Percentiles rank a stretch among this genome's conserved stretches.
phyloP scores from a whole-genome alignment of 1,140 invertebrate species.

The Neomicropteryx cornuta region DNA sequence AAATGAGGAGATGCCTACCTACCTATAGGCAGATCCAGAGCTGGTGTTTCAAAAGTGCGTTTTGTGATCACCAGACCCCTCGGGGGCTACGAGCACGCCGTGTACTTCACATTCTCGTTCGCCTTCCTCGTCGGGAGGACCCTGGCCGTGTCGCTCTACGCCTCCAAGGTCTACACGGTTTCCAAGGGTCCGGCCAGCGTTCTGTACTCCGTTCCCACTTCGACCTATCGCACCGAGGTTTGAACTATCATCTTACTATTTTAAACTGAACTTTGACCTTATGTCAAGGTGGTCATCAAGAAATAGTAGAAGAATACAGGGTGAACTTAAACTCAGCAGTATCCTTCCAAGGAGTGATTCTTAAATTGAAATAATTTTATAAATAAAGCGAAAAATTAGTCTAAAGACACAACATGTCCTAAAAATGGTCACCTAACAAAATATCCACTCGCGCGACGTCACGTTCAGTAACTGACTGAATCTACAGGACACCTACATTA shows the following conservation, averaged over 20 bases:
- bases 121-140: slow-evolving; percentile 41
- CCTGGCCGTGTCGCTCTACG: slow-evolving; percentile 39
- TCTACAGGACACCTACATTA: neutral
- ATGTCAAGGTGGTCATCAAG: neutral
- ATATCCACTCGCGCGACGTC: too few species aligned
- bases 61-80: too few species aligned
- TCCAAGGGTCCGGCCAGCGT: slow-evolving; percentile 38
- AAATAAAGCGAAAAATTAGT: neutral
- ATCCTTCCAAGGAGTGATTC: too few species aligned
- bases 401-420: neutral
- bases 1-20: too few species aligned
- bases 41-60: too few species aligned
- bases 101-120: slow-evolving; percentile 47
- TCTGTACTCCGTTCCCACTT: slow-evolving; percentile 41
- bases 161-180: slow-evolving; percentile 41
- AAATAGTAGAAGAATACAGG: neutral
- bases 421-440: too few species aligned
- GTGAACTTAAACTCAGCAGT: too few species aligned
- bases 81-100: slow-evolving; percentile 32
- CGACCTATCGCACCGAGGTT: slow-evolving; percentile 45
- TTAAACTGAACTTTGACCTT: neutral
- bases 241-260: neutral
- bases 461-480: slow-evolving; percentile 1
- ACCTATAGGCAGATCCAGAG: too few species aligned
- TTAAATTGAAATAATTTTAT: neutral